These are phyloP conservation scores for Catocala fraxini DNA, from an alignment of 2,888 invertebrate species.

Conservation along the genomic window DNA sequence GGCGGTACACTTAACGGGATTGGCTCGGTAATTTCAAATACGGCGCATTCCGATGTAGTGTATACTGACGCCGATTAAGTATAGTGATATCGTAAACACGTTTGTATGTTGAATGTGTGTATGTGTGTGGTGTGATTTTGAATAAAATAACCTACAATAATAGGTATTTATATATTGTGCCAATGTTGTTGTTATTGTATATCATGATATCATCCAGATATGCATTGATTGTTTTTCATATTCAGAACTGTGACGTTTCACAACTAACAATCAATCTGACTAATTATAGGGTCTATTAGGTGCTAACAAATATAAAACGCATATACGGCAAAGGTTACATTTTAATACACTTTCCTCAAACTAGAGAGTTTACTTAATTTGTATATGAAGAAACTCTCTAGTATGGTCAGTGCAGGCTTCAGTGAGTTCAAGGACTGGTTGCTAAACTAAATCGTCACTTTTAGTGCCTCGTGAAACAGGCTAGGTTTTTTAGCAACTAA, in stretches of 20 bases:
- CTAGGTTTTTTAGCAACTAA: slow-evolving; percentile 70
- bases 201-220: slow-evolving; percentile 31
- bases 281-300: slow-evolving; percentile 45
- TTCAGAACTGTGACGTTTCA: slow-evolving; percentile 34
- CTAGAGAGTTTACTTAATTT: slow-evolving; percentile 54
- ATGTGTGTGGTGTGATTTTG: slow-evolving; percentile 60
- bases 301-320: slow-evolving; percentile 62
- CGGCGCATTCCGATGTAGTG: slow-evolving; percentile 81
- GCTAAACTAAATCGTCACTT: slow-evolving; percentile 69
- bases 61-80: slow-evolving; percentile 69
- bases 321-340: slow-evolving; percentile 37
- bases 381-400: slow-evolving; percentile 54
- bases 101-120: slow-evolving; percentile 57
- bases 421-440: slow-evolving; percentile 64
- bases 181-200: slow-evolving; percentile 41
- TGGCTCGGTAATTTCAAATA: slow-evolving; percentile 73
- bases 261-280: slow-evolving; percentile 39
- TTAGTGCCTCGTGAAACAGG: slow-evolving; percentile 75
- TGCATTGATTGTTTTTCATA: slow-evolving; percentile 20
- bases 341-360: slow-evolving; percentile 46
- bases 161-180: slow-evolving; percentile 64
- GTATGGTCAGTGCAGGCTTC: slow-evolving; percentile 71
- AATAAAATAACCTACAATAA: slow-evolving; percentile 45
- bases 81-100: slow-evolving; percentile 59
- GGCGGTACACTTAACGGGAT: slow-evolving; percentile 75